Percentiles rank a stretch among this genome's conserved stretches.
Evolutionary conservation across 2,888 invertebrate genomes (phyloP).

Genomic region (Lycaena phlaeas): DNA sequence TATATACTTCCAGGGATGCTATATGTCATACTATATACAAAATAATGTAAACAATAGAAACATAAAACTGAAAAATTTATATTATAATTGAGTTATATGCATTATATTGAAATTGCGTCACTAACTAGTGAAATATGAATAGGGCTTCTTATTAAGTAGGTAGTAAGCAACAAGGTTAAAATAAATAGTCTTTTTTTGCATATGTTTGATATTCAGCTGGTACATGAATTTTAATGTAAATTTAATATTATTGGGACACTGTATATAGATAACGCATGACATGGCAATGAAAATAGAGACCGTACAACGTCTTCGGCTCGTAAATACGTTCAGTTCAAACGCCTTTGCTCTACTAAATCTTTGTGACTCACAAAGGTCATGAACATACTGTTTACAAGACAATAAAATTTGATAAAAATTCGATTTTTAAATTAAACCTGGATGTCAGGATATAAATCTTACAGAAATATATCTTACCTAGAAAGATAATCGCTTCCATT

Average conservation of each 20-base stretch:
- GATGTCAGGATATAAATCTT: neutral
- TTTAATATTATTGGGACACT: too few relatives aligned
- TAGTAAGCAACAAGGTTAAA: neutral
- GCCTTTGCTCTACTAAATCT: conserved; percentile 49
- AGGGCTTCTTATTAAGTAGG: neutral
- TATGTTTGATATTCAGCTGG: neutral
- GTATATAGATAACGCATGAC: too few relatives aligned
- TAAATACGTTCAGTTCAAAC: conserved; percentile 38
- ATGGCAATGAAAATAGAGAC: too few relatives aligned
- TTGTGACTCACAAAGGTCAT: conserved; percentile 53
- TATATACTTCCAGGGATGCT: too few relatives aligned
- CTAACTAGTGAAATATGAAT: neutral
- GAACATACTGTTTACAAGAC: conserved; percentile 27
- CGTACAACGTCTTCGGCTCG: conserved; percentile 16
- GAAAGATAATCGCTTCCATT: conserved; percentile 56
- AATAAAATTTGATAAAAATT: conserved; percentile 25
- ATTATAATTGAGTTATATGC: neutral
- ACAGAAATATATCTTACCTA: conserved; percentile 33
- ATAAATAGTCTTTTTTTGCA: neutral
- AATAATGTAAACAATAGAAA: too few relatives aligned
- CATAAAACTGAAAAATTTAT: too few relatives aligned
- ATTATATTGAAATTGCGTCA: neutral
- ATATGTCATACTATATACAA: too few relatives aligned
- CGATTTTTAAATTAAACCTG: neutral
- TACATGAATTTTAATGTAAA: too few relatives aligned